These are phyloP conservation scores for Erebia epiphron DNA, from an alignment of 2,888 invertebrate species.

Conservation along the genomic window DNA sequence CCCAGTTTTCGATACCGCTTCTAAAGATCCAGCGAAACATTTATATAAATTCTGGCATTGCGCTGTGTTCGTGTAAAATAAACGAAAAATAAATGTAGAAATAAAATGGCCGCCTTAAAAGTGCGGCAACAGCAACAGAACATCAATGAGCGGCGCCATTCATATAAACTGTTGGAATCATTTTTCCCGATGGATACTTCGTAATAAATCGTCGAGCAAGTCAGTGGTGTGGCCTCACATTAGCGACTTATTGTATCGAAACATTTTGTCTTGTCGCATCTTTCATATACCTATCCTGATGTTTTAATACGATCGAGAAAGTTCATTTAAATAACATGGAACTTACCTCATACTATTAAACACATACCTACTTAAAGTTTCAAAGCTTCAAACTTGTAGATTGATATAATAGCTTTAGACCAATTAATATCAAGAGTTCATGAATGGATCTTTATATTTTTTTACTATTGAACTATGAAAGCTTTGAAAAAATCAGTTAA, in stretches of 20 bases:
- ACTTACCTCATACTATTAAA: too few species aligned
- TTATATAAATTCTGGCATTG: conserved; percentile 7
- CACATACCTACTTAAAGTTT: too few species aligned
- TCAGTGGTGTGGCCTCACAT: background rate
- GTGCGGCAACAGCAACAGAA: conserved; percentile 22
- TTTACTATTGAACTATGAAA: too few species aligned
- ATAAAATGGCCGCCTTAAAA: conserved; percentile 21
- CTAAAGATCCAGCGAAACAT: conserved; percentile 14
- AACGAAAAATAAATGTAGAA: conserved; percentile 23
- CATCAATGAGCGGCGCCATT: conserved; percentile 34
- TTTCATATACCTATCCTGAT: too few species aligned
- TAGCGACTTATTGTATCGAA: background rate
- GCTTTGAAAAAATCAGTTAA: too few species aligned
- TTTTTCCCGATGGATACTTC: conserved; percentile 42
- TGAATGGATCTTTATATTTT: too few species aligned
- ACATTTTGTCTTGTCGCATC: background rate
- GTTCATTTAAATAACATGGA: too few species aligned
- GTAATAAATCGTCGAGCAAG: conserved; percentile 45
- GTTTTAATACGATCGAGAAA: too few species aligned
- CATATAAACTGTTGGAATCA: conserved; percentile 44
- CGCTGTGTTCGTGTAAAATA: conserved; percentile 16
- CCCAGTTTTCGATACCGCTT: background rate
- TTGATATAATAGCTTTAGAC: too few species aligned
- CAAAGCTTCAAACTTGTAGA: too few species aligned
- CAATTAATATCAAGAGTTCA: too few species aligned